Base-by-base conservation (phyloP, 2,797 vertebrate genomes). In the Psittacula echo region DNA sequence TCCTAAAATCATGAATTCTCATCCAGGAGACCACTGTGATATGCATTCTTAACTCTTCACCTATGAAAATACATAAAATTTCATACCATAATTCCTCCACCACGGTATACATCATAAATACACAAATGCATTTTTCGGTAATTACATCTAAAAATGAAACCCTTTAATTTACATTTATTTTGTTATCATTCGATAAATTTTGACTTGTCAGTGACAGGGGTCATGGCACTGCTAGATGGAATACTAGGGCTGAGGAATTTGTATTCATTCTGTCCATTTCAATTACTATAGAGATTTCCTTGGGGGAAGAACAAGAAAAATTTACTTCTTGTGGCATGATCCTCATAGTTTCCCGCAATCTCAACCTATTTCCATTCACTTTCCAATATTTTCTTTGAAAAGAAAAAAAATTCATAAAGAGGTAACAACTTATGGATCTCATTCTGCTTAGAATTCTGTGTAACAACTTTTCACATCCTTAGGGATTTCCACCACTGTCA, bases 291-390 rank as follows among this genome's bases (percentile, higher is more conserved):
- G 67, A 82, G 20, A 16, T 92, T 95, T 89, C 73, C 87, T 85
- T 87, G 23, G 27, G 54, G 64, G 65, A 66, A 94, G 61, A 95
- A 79, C 53, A 93, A 65, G 75, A 80, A 27, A 90, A 71, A 91
- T 77, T 65, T 87, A 72, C 61, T 89, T 92, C 61, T 87, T 87
- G 45, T 85, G 75, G 75, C 53, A 89, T 6, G 16, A n/a, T 65
- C 27, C 39, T 94, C 72, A 75, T 89, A 67, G 78, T 93, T 94
- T 94, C 81, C 76, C 87, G 65, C 51, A 92, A 94, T 80, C 78
- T 91, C 61, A 77, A 87, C 50, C 50, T 87, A 94, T 70, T 83
- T 94, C 83, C 58, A 78, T 94, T 89, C 29, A 91, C 83, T 91
- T 87, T 85, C 48, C 48, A 72, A 29, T 89, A 83, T 67, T 92